Evolutionary conservation across 1,140 invertebrate genomes (phyloP), one percentile per base, ranked within the genome.

Genomic region (Panagrolaimus sp.): DNA sequence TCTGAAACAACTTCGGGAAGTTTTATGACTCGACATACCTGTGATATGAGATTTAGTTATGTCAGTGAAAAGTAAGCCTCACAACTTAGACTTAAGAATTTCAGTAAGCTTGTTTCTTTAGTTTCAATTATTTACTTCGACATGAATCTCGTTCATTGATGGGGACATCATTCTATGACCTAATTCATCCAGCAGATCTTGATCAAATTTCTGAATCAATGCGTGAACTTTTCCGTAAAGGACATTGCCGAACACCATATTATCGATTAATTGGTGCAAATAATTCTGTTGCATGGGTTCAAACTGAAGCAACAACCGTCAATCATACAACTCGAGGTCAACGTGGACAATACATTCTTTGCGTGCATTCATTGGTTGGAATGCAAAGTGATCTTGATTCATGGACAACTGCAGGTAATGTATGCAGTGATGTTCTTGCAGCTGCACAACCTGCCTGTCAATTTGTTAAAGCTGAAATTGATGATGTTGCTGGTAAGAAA

Each of bases 1-100:
- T 46, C 65, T 8, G 77, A 79, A 46, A 63, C 67, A 4, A 64
- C 74, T 2, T 74, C 61, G 27, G 76, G 78, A 4, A 64, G 67
- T n/a, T 78, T 68, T 53, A 79, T 79, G 65, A 79, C 78, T 38
- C 70, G 78, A 51, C 78, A 79, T 69, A 80, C 78, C 0, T 80
- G 75, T 62, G 78, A 80, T 62, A 81, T 80, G 79, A 23, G 70
- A 11, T 74, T 80, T 51, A 74, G 66, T 13, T 80, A 70, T 61
- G 72, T 81, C 9, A 79, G 69, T 43, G 79, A 80, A 14, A 71
- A 66, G 63, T 74, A 71, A 16, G 62, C 2, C n/a, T 14, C 64
- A 2, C 5, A 51, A 3, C 9, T 20, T 20, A 57, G 11, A 11
- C 11, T 20, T 3, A n/a, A n/a, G 23, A 16, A 63, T 66, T 27